Evolutionary conservation across 2,113 vertebrate species (phyloP).

Genomic region (Heloderma charlesbogerti): DNA sequence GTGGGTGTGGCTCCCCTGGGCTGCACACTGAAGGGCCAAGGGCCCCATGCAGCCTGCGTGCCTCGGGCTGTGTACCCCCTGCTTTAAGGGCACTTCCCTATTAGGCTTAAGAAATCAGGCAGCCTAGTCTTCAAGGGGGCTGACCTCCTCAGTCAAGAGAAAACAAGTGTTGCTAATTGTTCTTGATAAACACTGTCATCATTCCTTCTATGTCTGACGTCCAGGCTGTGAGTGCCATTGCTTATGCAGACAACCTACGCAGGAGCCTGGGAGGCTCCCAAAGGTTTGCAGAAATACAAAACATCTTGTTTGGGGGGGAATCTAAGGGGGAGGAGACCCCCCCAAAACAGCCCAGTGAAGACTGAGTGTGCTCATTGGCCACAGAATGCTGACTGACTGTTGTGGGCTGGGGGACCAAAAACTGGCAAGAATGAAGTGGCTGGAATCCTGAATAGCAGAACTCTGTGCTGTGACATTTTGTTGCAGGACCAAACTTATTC

Average conservation of each 20-base stretch:
- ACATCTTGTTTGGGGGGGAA: not conserved
- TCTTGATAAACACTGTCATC: not conserved
- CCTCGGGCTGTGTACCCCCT: too few species aligned
- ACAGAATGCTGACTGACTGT: not conserved
- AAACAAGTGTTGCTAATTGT: not conserved
- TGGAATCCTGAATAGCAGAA: not conserved
- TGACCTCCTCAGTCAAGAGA: not conserved
- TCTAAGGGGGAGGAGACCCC: not conserved
- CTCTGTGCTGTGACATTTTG: not conserved
- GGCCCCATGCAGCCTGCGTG: too few species aligned
- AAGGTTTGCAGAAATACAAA: not conserved
- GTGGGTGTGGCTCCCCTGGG: too few species aligned
- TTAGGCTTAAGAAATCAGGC: not conserved
- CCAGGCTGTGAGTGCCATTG: not conserved
- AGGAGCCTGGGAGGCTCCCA: not conserved
- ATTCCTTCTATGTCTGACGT: not conserved
- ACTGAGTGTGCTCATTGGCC: not conserved
- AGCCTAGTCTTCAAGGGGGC: accelerated
- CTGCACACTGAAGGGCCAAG: too few species aligned
- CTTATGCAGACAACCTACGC: not conserved
- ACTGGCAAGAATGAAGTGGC: not conserved
- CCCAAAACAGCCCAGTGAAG: not conserved
- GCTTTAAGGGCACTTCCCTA: not conserved
- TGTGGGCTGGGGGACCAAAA: not conserved
- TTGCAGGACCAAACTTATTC: not conserved